Base-by-base conservation (phyloP, 2,797 vertebrate species). In the Dicrostonyx torquatus region DNA sequence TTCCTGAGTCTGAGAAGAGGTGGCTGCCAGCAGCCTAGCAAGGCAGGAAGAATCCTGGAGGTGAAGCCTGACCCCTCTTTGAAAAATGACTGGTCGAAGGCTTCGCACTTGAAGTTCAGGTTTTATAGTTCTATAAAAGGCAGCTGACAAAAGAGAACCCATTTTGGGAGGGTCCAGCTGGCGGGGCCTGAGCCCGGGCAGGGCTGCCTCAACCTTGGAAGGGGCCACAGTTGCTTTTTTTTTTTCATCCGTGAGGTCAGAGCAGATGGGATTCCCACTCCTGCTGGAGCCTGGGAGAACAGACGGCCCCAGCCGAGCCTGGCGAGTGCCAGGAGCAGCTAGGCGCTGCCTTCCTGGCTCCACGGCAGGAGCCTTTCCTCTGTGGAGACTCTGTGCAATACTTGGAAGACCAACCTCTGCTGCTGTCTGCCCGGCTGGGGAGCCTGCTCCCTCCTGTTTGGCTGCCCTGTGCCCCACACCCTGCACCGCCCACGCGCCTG, bases 91-190 rank as follows among this genome's bases (percentile, higher is more conserved):
- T 97, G 37, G 87, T 93, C 96, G 92, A 73, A 93, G 86, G 79
- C 94, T 96, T 97, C 90, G 0, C 64, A 87, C 60, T 29, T 62
- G 97, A 97, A 96, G 97, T 97, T 48, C 37, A 45, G 95, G 96
- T 97, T 98, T 98, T 98, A 97, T 96, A 98, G 98, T 97, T 98
- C 98, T 98, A 96, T 97, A 97, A 98, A 98, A 97, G 96, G 98
- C 97, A 98, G 97, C 98, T 97, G 97, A 96, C 97, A 97, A 97
- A 97, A 98, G 97, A 97, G 80, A 97, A 97, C 97, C 96, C 95
- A 80, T 97, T 97, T 97, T 96, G 73, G 98, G 97, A 98, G 97
- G 97, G 96, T 97, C 97, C 98, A 97, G 62, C 94, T 85, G 97
- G 97, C 97, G 26, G 48, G 64, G 15, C 85, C 17, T 94, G 94